Evolutionary conservation across 2,797 vertebrate species (phyloP).

Genomic region (Sphenopsis melanotis): DNA sequence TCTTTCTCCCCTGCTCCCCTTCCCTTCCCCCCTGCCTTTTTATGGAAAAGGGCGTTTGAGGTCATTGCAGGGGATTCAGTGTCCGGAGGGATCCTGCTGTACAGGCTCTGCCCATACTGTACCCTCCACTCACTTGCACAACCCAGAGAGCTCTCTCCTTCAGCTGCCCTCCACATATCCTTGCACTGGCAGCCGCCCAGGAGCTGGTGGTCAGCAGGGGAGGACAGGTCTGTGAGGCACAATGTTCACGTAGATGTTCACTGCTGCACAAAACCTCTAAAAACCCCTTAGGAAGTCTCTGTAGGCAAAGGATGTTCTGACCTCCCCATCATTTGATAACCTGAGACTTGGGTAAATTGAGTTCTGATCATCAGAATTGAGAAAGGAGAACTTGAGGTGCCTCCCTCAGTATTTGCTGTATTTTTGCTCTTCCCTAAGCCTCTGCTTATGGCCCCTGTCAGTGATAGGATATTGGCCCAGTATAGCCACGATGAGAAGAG

Average conservation of each 20-base stretch:
- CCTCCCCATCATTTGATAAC: not conserved
- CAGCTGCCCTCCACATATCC: not conserved
- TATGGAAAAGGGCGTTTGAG: not conserved
- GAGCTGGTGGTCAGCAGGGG: not conserved
- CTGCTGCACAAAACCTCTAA: not conserved
- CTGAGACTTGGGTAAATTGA: not conserved
- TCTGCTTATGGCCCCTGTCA: not conserved
- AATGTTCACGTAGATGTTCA: fast-evolving
- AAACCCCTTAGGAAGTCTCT: not conserved
- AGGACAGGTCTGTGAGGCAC: not conserved
- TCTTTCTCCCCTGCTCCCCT: not conserved
- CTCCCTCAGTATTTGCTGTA: not conserved
- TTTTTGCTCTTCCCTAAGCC: not conserved
- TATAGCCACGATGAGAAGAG: not conserved
- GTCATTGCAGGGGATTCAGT: not conserved
- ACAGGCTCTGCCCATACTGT: not conserved
- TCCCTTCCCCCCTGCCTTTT: not conserved
- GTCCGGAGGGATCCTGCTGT: not conserved
- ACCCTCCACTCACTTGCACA: not conserved
- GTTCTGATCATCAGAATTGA: not conserved
- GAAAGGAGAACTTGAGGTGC: not conserved
- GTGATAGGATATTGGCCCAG: not conserved
- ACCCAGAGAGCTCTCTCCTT: not conserved
- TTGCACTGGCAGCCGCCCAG: not conserved
- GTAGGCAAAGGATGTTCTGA: not conserved